Evolutionary conservation across 2,888 invertebrate genomes (phyloP).

Genomic region (Dermolepida albohirtum): DNA sequence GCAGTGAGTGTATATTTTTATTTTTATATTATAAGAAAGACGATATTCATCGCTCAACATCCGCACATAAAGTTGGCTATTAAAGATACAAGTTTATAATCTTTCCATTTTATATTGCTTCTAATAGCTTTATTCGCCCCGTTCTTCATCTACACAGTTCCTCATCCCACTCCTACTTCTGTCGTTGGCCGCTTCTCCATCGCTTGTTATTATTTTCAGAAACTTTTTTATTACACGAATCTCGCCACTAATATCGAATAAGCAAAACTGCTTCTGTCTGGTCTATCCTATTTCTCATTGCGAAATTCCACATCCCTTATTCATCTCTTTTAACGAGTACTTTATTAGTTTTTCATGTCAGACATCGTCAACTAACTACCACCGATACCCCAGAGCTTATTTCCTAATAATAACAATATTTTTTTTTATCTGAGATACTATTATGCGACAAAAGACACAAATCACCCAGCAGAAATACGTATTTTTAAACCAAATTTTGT

Average conservation of each 20-base stretch:
- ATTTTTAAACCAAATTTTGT: too few species aligned
- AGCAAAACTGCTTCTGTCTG: slow-evolving; percentile 50
- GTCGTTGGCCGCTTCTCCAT: not conserved
- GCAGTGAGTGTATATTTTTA: slow-evolving; percentile 45
- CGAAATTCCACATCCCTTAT: not conserved
- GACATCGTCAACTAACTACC: slow-evolving; percentile 8
- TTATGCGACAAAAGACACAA: too few species aligned
- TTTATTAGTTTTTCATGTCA: not conserved
- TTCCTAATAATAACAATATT: too few species aligned
- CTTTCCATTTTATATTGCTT: slow-evolving; percentile 63
- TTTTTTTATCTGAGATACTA: too few species aligned
- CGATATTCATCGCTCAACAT: slow-evolving; percentile 64
- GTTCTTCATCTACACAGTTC: slow-evolving; percentile 29
- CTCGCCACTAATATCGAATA: slow-evolving; percentile 63
- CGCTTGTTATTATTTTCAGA: slow-evolving; percentile 64
- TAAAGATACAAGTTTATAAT: slow-evolving; percentile 67
- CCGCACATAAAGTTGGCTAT: slow-evolving; percentile 65
- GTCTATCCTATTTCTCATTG: slow-evolving; percentile 18
- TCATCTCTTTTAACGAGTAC: not conserved
- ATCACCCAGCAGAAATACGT: too few species aligned
- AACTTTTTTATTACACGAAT: slow-evolving; percentile 67
- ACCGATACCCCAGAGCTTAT: too few species aligned
- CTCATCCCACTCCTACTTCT: slow-evolving; percentile 30
- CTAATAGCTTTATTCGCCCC: slow-evolving; percentile 57
- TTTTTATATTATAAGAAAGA: slow-evolving; percentile 62